Percentiles rank a stretch among this genome's conserved stretches.
These are phyloP conservation scores for Drosophila meridionalis DNA, from an alignment of 2,888 invertebrate genomes.

Conservation along the genomic window DNA sequence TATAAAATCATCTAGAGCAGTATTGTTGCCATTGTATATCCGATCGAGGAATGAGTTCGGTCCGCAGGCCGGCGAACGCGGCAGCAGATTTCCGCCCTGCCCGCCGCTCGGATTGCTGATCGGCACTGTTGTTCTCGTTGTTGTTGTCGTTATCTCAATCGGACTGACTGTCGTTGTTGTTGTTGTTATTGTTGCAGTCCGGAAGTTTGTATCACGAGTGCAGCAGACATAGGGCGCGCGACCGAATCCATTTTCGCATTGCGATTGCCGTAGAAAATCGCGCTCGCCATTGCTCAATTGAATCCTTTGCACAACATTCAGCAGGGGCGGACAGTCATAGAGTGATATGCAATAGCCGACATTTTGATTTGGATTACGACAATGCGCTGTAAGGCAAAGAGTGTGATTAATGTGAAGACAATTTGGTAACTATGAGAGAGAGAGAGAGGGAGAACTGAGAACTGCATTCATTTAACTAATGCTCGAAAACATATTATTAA, in stretches of 20 bases:
- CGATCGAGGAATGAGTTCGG: slow-evolving; percentile 84
- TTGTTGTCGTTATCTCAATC: slow-evolving; percentile 1
- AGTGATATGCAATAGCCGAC: slow-evolving; percentile 81
- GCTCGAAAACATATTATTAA: too few relatives aligned
- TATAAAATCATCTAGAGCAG: slow-evolving; percentile 88
- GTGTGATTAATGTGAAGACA: neutral
- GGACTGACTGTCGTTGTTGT: slow-evolving; percentile 15
- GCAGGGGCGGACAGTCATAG: slow-evolving; percentile 79
- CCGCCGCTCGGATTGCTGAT: slow-evolving; percentile 14
- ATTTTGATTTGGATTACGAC: slow-evolving; percentile 85
- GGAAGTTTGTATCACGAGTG: slow-evolving; percentile 68
- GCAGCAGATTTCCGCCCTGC: slow-evolving; percentile 73
- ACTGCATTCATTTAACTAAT: too few relatives aligned
- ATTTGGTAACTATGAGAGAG: too few relatives aligned
- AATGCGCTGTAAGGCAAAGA: slow-evolving; percentile 84
- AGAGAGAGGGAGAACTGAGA: too few relatives aligned
- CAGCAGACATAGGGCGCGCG: slow-evolving; percentile 82
- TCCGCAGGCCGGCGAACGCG: slow-evolving; percentile 81
- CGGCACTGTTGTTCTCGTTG: slow-evolving; percentile 14
- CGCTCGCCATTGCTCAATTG: slow-evolving; percentile 53
- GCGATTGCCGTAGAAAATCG: slow-evolving; percentile 76
- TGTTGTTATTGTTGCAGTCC: slow-evolving; percentile 7
- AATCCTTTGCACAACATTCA: slow-evolving; percentile 60
- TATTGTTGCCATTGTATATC: slow-evolving; percentile 88
- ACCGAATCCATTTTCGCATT: slow-evolving; percentile 77